Conservation (phyloP, 2,113 vertebrate genomes). For the Salminus brasiliensis region DNA sequence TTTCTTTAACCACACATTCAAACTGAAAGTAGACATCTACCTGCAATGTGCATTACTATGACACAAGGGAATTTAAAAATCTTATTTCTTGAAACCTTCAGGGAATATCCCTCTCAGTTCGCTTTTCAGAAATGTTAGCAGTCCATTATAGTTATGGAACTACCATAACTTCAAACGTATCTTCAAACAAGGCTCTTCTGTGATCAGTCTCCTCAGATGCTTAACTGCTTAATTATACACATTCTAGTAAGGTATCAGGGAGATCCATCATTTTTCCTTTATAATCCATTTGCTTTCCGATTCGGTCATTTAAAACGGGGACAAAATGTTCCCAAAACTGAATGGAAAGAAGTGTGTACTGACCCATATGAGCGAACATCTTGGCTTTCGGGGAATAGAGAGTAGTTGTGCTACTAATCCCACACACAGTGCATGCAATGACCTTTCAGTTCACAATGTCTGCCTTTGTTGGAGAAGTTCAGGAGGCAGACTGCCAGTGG, state of each 20-base stretch:
- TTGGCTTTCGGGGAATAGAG: constrained; percentile 37
- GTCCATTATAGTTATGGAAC: neutral
- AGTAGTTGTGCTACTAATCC: constrained; percentile 62
- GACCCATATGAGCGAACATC: constrained; percentile 35
- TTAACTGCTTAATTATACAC: constrained; percentile 13
- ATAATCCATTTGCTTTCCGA: neutral
- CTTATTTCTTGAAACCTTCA: neutral
- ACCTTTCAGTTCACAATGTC: constrained; percentile 64
- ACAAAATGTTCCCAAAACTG: constrained; percentile 16
- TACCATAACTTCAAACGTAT: no score
- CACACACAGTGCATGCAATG: constrained; percentile 55
- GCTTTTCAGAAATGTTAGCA: neutral
- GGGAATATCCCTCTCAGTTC: neutral
- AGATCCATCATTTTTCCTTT: neutral
- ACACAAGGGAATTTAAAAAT: neutral
- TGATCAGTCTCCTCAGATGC: constrained; percentile 2
- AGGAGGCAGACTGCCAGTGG: constrained; percentile 7
- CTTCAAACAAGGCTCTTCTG: constrained; percentile 14
- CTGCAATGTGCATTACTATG: no score
- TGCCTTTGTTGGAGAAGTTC: constrained; percentile 59
- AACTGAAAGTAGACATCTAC: no score
- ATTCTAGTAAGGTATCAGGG: neutral
- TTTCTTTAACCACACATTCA: no score
- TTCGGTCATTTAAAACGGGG: constrained; percentile 4
- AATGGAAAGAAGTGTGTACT: neutral